Base-by-base conservation (phyloP, 2,797 vertebrate genomes). In the Miichthys miiuy region DNA sequence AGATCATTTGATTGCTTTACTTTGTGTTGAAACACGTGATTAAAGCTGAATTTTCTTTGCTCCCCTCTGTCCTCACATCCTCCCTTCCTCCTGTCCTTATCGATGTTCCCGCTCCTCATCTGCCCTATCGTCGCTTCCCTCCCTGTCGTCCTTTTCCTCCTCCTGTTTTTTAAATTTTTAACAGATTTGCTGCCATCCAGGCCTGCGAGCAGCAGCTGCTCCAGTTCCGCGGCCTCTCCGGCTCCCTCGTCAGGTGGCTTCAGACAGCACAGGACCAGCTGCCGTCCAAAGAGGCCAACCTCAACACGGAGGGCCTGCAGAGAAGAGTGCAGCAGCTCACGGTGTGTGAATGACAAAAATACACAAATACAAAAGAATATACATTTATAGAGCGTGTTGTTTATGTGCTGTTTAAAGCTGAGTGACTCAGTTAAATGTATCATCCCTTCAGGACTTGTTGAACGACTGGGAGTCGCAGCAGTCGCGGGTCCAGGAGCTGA, bases 191-290 rank as follows among this genome's bases (percentile, higher is more conserved):
- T 67, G 95, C 97, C 75, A 94, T 97, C 1, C 96, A 97, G 47
- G 96, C 93, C 87, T 99, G 98, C 82, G 97, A 96, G 91, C 95
- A 97, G 85, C 96, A 96, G 79, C 91, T 99, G 86, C 94, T 92
- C 0, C 94, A 96, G 62, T 99, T 99, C 94, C 95, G 96, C 21
- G 93, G 93, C 67, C 93, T 97, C 89, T 96, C 97, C 0, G 93
- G 94, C 34, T 93, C 95, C 68, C 61, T 98, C 84, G 94, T 95
- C 91, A 96, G 97, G 91, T 99, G 98, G 98, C 93, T 99, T 50
- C 97, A 96, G 92, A 95, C 96, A 54, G 92, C 91, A 0, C 97
- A 99, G 90, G 96, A 96, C 61, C 96, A 93, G 86, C 91, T 98
- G 79, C 96, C 96, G 0, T 48, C 93, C 51, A 91, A 95, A 21